Evolutionary conservation across 2,113 vertebrate species (phyloP), one percentile per base, ranked within the genome.

Genomic region (Sinocyclocheilus rhinocerous): DNA sequence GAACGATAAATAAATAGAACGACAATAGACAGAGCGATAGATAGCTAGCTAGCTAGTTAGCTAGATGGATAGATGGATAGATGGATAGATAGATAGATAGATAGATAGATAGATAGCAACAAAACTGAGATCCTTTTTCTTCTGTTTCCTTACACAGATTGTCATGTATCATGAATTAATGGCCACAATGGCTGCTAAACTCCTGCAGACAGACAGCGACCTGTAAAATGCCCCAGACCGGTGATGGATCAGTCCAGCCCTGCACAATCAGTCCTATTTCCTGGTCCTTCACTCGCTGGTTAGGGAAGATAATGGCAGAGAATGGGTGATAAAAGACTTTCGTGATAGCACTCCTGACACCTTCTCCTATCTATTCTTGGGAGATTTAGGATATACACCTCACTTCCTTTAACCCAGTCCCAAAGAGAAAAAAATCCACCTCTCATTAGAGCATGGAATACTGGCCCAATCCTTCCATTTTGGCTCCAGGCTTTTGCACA

Each of bases 291-390:
- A 39, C 24, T 84, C 29, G 65, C 88, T 90, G 90, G 84, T 87
- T 65, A 48, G 77, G 61, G 84, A 55, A 84, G 91, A 92, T 91
- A 90, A 86, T 87, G 84, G 80, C 73, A 39, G 88, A 13, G 48
- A 90, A 85, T 63, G 50, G 50, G 76, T 88, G 91, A 93, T 89
- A 89, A 91, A 91, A 89, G 82, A 87, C 87, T 88, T 72, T 15
- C 85, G 55, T 63, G 83, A 91, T 85, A 84, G 7, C 70, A 11
- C 80, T 84, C 86, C 65, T 87, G 86, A 84, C 63, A 89, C 61
- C 57, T 83, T 87, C 83, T 87, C 83, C 89, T 55, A 79, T 75
- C 84, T 76, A 33, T 67, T 67, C 85, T 76, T 45, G 75, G 81
- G 84, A 90, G 89, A 85, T 89, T 86, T 86, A 84, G 84, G 45